Evolutionary conservation across 2,113 vertebrate genomes (phyloP).

Genomic region (Trematocara unimaculatum): DNA sequence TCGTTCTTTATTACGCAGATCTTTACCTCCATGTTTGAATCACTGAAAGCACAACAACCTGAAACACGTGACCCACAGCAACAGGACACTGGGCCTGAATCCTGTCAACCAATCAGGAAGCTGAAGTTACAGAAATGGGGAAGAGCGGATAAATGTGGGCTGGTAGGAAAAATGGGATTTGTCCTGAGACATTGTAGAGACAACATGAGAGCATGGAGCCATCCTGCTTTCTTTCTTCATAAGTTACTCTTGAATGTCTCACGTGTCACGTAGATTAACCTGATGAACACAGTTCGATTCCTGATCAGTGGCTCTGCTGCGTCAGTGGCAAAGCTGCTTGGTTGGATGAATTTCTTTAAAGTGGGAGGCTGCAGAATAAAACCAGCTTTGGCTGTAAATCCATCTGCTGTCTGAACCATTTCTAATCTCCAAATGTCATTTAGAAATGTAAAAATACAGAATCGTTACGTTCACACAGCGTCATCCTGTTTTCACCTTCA

Average conservation of each 20-base stretch:
- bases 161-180: neutral
- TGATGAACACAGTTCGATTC: neutral
- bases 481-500: neutral
- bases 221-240: neutral
- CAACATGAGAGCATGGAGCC: neutral
- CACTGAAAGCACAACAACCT: neutral
- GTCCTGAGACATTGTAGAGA: neutral
- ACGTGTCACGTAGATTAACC: neutral
- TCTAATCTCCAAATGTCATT: neutral
- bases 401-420: neutral
- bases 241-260: neutral
- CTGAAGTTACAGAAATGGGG: neutral
- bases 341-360: neutral
- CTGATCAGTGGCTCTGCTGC: neutral
- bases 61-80: rapidly evolving
- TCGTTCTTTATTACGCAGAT: neutral
- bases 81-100: neutral
- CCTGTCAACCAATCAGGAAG: neutral
- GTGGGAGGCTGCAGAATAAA: neutral
- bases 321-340: neutral
- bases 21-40: neutral
- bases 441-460: neutral
- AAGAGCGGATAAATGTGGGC: neutral
- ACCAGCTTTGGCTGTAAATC: neutral
- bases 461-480: neutral